Evolutionary conservation across 2,888 invertebrate genomes (phyloP).

Genomic region (Philonicus albiceps): DNA sequence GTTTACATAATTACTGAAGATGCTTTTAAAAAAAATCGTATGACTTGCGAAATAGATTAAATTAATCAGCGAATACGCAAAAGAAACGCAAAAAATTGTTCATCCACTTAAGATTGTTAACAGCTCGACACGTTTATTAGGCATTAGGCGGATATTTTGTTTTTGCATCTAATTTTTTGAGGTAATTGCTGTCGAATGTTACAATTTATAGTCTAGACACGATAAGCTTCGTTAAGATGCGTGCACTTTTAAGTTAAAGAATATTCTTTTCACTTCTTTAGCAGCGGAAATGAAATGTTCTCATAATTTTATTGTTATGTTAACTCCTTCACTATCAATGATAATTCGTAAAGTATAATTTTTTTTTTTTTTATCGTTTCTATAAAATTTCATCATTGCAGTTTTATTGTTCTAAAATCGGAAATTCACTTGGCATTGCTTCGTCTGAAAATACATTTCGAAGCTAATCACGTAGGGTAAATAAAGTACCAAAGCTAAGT

Average conservation of each 20-base stretch:
- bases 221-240: not conserved
- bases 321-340: not conserved
- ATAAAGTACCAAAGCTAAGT: conserved; percentile 13
- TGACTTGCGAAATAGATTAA: not conserved
- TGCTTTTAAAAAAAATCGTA: not conserved
- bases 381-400: not conserved
- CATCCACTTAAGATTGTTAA: not conserved
- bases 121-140: not conserved
- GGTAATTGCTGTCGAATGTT: not conserved
- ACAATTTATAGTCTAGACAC: not conserved
- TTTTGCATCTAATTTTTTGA: not conserved
- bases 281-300: not conserved
- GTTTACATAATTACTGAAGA: not conserved
- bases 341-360: not conserved
- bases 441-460: not conserved
- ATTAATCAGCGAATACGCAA: not conserved
- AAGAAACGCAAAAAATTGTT: not conserved
- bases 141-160: not conserved
- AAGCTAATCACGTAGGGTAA: conserved; percentile 7
- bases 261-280: not conserved
- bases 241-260: not conserved
- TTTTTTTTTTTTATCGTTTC: not conserved
- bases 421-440: not conserved
- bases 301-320: not conserved
- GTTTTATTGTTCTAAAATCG: not conserved